Conservation (phyloP, 2,797 vertebrate genomes). For the Sebastiscus tertius region DNA sequence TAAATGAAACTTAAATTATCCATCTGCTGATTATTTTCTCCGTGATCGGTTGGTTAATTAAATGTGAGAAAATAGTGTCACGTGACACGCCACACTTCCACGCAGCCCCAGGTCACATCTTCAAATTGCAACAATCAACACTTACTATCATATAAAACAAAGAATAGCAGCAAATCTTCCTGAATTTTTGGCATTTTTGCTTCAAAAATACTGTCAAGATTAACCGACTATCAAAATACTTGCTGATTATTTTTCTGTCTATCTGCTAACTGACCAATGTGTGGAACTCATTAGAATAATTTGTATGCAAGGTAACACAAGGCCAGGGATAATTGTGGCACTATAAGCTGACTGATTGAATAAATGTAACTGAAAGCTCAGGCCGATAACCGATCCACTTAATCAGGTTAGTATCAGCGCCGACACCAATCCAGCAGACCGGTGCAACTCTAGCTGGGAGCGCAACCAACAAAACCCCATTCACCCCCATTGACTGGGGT, state of each 20-base stretch:
- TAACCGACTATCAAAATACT: no score
- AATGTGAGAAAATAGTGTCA: not conserved
- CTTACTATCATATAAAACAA: no score
- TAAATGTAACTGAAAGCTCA: not conserved
- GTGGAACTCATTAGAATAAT: no score
- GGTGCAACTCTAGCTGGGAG: not conserved
- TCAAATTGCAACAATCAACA: not conserved
- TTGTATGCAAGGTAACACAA: not conserved
- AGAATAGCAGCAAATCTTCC: no score
- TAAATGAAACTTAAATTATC: no score
- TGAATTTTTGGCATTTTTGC: no score
- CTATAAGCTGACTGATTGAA: no score
- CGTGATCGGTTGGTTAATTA: not conserved
- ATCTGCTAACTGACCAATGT: no score
- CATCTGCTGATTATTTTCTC: not conserved
- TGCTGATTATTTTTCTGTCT: no score
- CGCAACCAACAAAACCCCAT: not conserved
- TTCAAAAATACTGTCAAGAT: no score
- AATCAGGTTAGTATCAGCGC: not conserved
- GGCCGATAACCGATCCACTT: not conserved
- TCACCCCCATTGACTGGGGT: not conserved
- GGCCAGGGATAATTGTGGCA: no score
- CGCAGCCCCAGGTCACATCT: not conserved
- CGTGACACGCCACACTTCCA: no score
- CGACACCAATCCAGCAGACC: not conserved